Base-by-base conservation (phyloP, 2,797 vertebrate species). In the Lutjanus campechanus region DNA sequence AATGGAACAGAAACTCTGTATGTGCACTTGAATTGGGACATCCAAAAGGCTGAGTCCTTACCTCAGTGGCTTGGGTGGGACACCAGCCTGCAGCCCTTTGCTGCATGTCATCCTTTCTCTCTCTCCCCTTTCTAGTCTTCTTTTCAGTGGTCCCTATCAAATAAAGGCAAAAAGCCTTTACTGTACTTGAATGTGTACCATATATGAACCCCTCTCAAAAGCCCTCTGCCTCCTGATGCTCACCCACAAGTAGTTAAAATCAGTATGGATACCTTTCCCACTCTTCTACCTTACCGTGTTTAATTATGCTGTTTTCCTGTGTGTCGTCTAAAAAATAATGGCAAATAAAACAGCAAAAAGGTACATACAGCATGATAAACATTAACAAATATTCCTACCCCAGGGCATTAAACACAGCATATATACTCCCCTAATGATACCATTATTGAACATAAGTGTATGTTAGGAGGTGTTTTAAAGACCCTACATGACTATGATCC, bases 381-480 rank as follows among this genome's bases (percentile, higher is more conserved):
- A 61, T 12, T n/a, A 8, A 7, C 11, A 62, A 8, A 12, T 62
- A 20, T 12, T 15, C 3, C 59, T 7, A 66, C 13, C 40, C n/a
- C 13, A 25, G 5, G 50, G 15, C 8, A 44, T 43, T 17, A 41
- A 41, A 43, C 36, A 50, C 29, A 50, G 10, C 46, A 36, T 43
- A 20, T 17, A 50, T 9, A 11, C 11, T 19, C 44, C 41, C 53
- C 16, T 47, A 19, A 25, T 29, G 36, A 53, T 7, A 12, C 17
- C 8, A 6, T 25, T 22, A 29, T 36, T 36, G 5, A 36, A 36
- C 29, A 4, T 56, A 25, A 56, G n/a, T 9, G 41, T 22, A 15
- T 64, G 44, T 64, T 17, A 25, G 46, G 20, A 53, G 19, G 19
- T 53, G 65, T 54, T 49, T 64, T 11, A 49, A 64, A 64, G 16